Percentiles rank a stretch among this genome's conserved stretches.
Evolutionary conservation across 2,113 vertebrate species (phyloP).

Genomic region (Percopsis transmontana): DNA sequence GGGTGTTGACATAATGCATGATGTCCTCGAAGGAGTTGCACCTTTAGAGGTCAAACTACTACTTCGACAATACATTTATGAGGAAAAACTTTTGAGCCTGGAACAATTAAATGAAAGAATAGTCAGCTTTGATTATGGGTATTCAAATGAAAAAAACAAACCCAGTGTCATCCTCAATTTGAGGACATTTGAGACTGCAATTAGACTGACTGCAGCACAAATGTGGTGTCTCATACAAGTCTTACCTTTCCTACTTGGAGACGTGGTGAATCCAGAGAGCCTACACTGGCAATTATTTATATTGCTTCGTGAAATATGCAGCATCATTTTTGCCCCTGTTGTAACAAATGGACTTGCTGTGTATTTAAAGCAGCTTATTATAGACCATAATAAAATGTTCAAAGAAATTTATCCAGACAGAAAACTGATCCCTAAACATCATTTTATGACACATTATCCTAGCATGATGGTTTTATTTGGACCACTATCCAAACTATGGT

Average conservation of each 20-base stretch:
- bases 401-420: conserved; percentile 9
- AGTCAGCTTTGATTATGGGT: conserved; percentile 3
- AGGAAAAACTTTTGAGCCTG: conserved; percentile 9
- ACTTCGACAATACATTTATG: conserved; percentile 16
- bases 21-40: conserved; percentile 16
- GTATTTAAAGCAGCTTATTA: conserved; percentile 5
- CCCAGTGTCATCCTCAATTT: conserved; percentile 1
- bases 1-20: conserved; percentile 23
- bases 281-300: conserved; percentile 15
- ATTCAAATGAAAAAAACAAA: conserved; percentile 5
- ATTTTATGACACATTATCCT: conserved; percentile 2
- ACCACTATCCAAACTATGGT: conserved; percentile 6
- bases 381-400: conserved; percentile 4
- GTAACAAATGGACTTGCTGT: conserved; percentile 12
- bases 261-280: conserved; percentile 3
- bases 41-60: conserved; percentile 19
- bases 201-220: conserved; percentile 6
- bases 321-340: conserved; percentile 27
- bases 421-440: conserved; percentile 2
- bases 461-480: conserved; percentile 2
- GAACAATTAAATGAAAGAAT: conserved; percentile 1
- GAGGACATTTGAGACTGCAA: conserved; percentile 14
- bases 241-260: conserved; percentile 13
- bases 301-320: conserved; percentile 19
- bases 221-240: conserved; percentile 14